These are phyloP conservation scores for Leucania comma DNA, from an alignment of 2,888 invertebrate genomes.

Conservation along the genomic window DNA sequence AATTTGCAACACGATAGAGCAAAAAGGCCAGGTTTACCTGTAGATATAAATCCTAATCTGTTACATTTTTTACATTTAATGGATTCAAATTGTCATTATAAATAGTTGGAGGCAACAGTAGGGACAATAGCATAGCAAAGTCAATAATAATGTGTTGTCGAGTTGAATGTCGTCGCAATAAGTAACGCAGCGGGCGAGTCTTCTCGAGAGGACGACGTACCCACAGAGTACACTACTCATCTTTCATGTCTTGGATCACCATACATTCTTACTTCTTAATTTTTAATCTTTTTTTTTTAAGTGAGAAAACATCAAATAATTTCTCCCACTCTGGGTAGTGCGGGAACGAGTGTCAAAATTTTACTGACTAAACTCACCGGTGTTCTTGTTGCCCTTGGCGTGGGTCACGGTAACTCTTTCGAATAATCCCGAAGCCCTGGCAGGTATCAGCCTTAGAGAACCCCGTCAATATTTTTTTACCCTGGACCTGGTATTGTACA, in stretches of 20 bases:
- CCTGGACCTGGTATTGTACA: too few relatives aligned
- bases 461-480: too few relatives aligned
- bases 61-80: constrained; percentile 19
- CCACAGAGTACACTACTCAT: background rate
- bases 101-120: constrained; percentile 3
- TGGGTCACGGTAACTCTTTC: too few relatives aligned
- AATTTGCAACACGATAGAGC: background rate
- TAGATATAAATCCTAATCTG: background rate
- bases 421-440: too few relatives aligned
- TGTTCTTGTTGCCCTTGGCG: too few relatives aligned
- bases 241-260: constrained; percentile 19
- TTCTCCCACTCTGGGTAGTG: too few relatives aligned
- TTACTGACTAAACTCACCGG: too few relatives aligned
- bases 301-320: too few relatives aligned
- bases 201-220: constrained; percentile 23
- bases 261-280: background rate
- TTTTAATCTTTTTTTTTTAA: too few relatives aligned
- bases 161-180: constrained; percentile 61
- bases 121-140: constrained; percentile 43
- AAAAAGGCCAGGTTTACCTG: background rate
- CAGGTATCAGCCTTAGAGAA: too few relatives aligned
- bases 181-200: constrained; percentile 53
- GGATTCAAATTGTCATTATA: constrained; percentile 19
- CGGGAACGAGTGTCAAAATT: too few relatives aligned
- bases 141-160: constrained; percentile 51